A percentile compares a stretch with the other conserved stretches of the same genome.
phyloP scores from a whole-genome alignment of 2,113 vertebrate species.

The Corythaeola cristata region DNA sequence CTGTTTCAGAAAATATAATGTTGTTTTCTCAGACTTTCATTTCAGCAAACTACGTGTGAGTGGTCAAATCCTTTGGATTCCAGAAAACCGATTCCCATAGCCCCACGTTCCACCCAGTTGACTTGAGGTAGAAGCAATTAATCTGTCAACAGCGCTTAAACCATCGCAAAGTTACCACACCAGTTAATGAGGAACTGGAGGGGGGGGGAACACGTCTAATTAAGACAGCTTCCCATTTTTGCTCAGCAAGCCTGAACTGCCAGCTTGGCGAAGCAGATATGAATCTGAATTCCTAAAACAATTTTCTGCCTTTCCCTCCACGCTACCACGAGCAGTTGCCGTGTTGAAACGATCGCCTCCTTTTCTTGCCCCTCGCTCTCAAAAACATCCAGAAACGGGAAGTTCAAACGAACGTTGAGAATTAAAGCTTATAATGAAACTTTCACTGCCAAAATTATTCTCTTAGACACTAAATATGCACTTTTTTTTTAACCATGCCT shows the following conservation, averaged over 20 bases:
- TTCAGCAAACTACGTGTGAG: background rate
- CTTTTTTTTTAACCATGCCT: background rate
- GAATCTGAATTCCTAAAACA: background rate
- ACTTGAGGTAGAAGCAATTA: conserved; percentile 56
- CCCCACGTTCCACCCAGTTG: conserved; percentile 45
- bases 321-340: rapidly evolving
- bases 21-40: conserved; percentile 25
- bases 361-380: background rate
- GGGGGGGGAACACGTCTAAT: background rate
- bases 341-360: background rate
- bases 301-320: background rate
- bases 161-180: background rate
- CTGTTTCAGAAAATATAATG: conserved; percentile 6
- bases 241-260: background rate
- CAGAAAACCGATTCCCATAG: conserved; percentile 32
- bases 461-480: rapidly evolving
- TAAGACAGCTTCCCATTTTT: background rate
- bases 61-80: conserved; percentile 28
- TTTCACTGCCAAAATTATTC: background rate
- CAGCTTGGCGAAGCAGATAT: background rate
- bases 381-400: background rate
- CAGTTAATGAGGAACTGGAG: background rate
- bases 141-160: conserved; percentile 59
- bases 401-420: background rate
- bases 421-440: background rate